These are phyloP conservation scores for Falco rusticolus DNA, from an alignment of 2,797 vertebrate genomes.

Conservation along the genomic window DNA sequence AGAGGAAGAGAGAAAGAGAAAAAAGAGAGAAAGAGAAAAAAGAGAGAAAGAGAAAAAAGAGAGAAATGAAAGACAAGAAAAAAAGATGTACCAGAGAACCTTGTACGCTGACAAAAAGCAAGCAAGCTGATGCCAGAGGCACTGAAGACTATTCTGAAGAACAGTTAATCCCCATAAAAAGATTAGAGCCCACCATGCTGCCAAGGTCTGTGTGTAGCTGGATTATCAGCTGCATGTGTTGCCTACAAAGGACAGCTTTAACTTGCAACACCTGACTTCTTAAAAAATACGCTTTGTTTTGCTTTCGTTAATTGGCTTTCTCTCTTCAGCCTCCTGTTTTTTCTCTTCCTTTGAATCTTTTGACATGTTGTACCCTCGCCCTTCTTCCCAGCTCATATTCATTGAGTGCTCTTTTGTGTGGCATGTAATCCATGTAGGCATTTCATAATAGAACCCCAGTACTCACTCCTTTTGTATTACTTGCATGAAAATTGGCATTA, in stretches of 20 bases:
- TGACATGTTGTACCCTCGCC: neutral
- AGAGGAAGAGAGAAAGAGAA: too few species aligned
- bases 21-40: too few species aligned
- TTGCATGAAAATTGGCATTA: constrained; percentile 53
- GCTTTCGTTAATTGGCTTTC: constrained; percentile 37
- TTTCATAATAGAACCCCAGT: constrained; percentile 30
- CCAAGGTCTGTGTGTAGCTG: constrained; percentile 35
- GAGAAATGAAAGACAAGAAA: too few species aligned
- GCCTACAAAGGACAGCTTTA: constrained; percentile 45
- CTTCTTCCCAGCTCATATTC: neutral
- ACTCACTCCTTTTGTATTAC: neutral
- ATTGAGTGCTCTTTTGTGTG: constrained; percentile 16
- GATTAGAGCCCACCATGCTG: constrained; percentile 43
- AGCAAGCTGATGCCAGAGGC: constrained; percentile 4
- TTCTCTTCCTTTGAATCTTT: constrained; percentile 27
- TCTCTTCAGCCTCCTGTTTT: constrained; percentile 16
- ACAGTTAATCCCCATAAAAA: constrained; percentile 61
- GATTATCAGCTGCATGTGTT: constrained; percentile 42
- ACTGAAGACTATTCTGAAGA: constrained; percentile 43
- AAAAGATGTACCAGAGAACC: neutral
- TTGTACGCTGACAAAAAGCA: constrained; percentile 4
- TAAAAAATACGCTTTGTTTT: constrained; percentile 52
- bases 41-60: too few species aligned
- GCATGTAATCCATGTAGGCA: constrained; percentile 22
- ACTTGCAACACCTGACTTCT: constrained; percentile 60